Evolutionary conservation across 2,888 invertebrate species (phyloP).

Genomic region (Acanthosepion pharaonis): DNA sequence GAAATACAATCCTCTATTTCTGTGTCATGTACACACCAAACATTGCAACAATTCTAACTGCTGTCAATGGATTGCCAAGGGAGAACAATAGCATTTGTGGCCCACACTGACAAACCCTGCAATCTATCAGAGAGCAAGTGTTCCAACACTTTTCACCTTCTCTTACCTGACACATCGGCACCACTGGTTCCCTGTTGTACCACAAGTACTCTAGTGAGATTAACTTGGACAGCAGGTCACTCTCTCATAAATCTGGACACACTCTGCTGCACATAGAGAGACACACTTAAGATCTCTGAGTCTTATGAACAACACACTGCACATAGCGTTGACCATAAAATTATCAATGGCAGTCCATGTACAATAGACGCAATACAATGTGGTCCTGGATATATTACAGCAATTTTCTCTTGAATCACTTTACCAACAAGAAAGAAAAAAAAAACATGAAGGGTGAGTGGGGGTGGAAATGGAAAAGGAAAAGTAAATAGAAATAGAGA

Average conservation of each 20-base stretch:
- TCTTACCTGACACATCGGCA: not conserved
- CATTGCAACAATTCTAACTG: not conserved
- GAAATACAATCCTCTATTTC: not conserved
- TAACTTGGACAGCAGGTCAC: conserved; percentile 11
- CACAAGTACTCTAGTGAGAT: not conserved
- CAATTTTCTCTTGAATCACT: not conserved
- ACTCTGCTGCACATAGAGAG: conserved; percentile 4
- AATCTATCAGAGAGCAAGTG: conserved; percentile 33
- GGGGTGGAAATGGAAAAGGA: too few species aligned
- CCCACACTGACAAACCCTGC: conserved; percentile 17
- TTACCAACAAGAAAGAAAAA: too few species aligned
- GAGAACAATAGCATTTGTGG: not conserved
- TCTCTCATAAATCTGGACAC: not conserved
- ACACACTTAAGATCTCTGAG: not conserved
- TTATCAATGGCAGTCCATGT: not conserved
- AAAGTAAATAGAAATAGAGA: too few species aligned
- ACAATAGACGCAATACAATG: not conserved
- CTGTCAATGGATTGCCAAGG: conserved; percentile 24
- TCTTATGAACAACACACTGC: not conserved
- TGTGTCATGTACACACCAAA: not conserved
- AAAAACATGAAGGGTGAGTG: too few species aligned
- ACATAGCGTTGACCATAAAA: not conserved
- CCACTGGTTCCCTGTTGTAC: not conserved
- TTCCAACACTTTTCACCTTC: not conserved
- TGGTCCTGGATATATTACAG: not conserved